Evolutionary conservation across 2,797 vertebrate species (phyloP).

Genomic region (Poeciliopsis turneri): DNA sequence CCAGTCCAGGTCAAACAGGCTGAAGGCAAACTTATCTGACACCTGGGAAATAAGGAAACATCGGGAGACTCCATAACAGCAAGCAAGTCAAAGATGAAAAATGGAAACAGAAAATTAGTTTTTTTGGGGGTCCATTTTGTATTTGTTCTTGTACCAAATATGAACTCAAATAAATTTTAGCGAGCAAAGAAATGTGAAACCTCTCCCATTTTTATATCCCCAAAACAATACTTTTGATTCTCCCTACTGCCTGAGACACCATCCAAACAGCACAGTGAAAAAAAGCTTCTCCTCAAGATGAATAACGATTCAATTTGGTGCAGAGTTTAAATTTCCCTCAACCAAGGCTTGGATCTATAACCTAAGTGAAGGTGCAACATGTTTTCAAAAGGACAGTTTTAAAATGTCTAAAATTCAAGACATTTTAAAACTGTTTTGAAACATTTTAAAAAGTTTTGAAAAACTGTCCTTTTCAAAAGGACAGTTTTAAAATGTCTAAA

Average conservation of each 20-base stretch:
- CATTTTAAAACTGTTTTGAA: too few relatives aligned
- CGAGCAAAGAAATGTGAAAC: background rate
- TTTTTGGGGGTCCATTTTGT: background rate
- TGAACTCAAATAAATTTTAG: background rate
- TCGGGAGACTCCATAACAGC: background rate
- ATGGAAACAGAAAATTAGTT: background rate
- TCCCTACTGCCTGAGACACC: background rate
- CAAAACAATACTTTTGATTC: background rate
- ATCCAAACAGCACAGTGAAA: conserved; percentile 11
- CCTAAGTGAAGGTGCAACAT: background rate
- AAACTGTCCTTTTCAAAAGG: background rate
- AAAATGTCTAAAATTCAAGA: background rate
- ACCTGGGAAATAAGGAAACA: conserved; percentile 77
- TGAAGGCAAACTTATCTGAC: conserved; percentile 92
- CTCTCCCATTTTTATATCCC: too few relatives aligned
- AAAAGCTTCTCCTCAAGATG: conserved; percentile 22
- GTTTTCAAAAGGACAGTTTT: background rate
- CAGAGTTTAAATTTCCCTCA: conserved; percentile 53
- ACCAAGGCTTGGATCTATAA: conserved; percentile 7
- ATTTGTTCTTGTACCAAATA: background rate
- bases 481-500: background rate
- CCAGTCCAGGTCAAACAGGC: conserved; percentile 98
- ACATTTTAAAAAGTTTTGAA: too few relatives aligned
- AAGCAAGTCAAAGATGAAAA: background rate
- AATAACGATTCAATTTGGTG: conserved; percentile 45